Base-by-base conservation (phyloP, 2,888 invertebrate genomes). In the Caenorhabditis angaria region DNA sequence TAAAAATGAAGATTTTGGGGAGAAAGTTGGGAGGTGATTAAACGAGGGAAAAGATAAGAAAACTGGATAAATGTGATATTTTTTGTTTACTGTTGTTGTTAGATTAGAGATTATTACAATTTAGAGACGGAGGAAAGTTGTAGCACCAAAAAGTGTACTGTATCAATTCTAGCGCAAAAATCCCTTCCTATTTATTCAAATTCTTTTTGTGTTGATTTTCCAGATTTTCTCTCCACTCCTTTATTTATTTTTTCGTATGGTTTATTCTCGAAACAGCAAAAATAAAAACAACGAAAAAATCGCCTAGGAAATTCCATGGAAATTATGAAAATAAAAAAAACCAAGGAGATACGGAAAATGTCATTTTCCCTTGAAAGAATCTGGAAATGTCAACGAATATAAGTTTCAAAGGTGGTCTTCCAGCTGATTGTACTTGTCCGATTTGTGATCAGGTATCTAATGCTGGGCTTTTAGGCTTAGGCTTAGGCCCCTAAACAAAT, bases 351-450 rank as follows among this genome's bases (percentile, higher is more conserved):
- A 3, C 14, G 18, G 18, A 41, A 10, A 3, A 10, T 41, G 10
- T 41, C 18, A 41, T 41, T 41, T 14, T n/a, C n/a, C n/a, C n/a
- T n/a, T n/a, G n/a, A n/a, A n/a, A n/a, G 25, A 22, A 51, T 4
- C 5, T 8, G 4, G 18, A 54, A 32, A 56, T 56, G 56, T 5
- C 32, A 8, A 55, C 55, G 10, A 55, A n/a, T 22, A 47, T 60
- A 8, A 50, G 48, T 5, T 72, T 72, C 62, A 61, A 68, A 14
- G 67, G 65, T 10, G 72, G 65, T 12, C 65, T 78, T 4, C 73
- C 73, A 12, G 58, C 54, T 1, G 78, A 76, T 27, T 71, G 64
- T 47, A 59, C 62, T 3, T 78, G 78, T 66, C 74, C 76, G 5
- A 57, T 71, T 24, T 78, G 78, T 57, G 73, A 76, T 41, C 75